Evolutionary conservation across 1,140 invertebrate genomes (phyloP).

Genomic region (Drosophila sucinea): DNA sequence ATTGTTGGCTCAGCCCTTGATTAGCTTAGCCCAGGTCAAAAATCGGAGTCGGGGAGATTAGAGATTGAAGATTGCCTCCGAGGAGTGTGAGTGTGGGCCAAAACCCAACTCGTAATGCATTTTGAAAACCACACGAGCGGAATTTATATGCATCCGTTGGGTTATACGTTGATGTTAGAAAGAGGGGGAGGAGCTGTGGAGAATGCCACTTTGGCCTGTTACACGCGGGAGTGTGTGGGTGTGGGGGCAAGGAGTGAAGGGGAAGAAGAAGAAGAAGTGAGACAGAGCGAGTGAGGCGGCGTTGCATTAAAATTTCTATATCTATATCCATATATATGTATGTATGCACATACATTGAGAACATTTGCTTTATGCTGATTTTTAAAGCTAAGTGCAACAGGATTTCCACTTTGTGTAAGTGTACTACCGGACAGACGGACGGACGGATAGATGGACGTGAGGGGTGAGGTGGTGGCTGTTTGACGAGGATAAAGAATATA

Average conservation of each 20-base stretch:
- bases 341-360: conserved; percentile 19
- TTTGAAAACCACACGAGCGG: conserved; percentile 77
- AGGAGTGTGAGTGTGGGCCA: neutral
- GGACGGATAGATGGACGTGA: neutral
- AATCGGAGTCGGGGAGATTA: conserved; percentile 16
- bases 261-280: neutral
- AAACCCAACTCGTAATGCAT: conserved; percentile 60
- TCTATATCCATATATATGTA: neutral
- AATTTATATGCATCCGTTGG: conserved; percentile 68
- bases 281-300: neutral
- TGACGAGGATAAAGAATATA: neutral
- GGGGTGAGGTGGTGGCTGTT: neutral
- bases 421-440: neutral
- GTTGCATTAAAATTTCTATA: conserved; percentile 56
- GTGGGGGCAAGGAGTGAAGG: neutral
- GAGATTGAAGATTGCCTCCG: conserved; percentile 8
- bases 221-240: neutral
- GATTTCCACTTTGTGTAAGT: conserved; percentile 12
- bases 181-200: neutral
- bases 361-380: conserved; percentile 32
- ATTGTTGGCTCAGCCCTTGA: conserved; percentile 79
- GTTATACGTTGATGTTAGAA: conserved; percentile 6
- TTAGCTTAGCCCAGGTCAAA: conserved; percentile 62
- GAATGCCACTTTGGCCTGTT: too few relatives aligned
- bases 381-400: conserved; percentile 46